These are phyloP conservation scores for Drosophila longiperda DNA, from an alignment of 2,888 invertebrate species.

Conservation along the genomic window DNA sequence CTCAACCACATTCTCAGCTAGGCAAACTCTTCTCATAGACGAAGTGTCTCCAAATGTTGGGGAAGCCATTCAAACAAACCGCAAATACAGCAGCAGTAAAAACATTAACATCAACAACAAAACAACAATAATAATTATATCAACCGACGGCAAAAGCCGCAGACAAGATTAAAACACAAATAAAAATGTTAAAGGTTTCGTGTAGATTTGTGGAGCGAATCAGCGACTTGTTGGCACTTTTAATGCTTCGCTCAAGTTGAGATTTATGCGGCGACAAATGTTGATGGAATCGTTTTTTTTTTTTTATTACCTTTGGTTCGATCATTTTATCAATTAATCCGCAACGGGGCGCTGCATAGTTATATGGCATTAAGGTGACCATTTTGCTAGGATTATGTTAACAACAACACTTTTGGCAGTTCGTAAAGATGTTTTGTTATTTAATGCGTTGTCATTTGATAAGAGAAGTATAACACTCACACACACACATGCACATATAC, in stretches of 20 bases:
- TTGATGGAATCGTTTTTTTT: neutral
- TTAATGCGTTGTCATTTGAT: conserved; percentile 51
- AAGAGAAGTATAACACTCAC: conserved; percentile 15
- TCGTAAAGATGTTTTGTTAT: conserved; percentile 44
- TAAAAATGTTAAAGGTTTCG: conserved; percentile 16
- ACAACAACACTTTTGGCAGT: conserved; percentile 8
- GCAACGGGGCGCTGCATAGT: conserved; percentile 85
- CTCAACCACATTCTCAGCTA: neutral
- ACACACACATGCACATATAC: conserved; percentile 4
- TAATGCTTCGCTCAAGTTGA: conserved; percentile 56
- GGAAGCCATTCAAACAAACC: conserved; percentile 53
- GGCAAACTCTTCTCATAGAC: conserved; percentile 3
- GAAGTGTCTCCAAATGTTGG: conserved; percentile 20
- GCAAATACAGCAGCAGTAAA: conserved; percentile 9
- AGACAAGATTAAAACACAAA: conserved; percentile 10
- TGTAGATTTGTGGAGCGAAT: conserved; percentile 18
- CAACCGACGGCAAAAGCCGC: conserved; percentile 53
- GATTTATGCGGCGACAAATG: conserved; percentile 15
- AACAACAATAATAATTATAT: conserved; percentile 10
- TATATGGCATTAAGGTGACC: conserved; percentile 85
- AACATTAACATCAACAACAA: conserved; percentile 17
- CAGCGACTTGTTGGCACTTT: conserved; percentile 50
- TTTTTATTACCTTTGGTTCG: conserved; percentile 84
- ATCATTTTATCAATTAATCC: conserved; percentile 86
- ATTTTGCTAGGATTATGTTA: conserved; percentile 69